Base-by-base conservation (phyloP, 2,797 vertebrate species). In the Limnodromus scolopaceus region DNA sequence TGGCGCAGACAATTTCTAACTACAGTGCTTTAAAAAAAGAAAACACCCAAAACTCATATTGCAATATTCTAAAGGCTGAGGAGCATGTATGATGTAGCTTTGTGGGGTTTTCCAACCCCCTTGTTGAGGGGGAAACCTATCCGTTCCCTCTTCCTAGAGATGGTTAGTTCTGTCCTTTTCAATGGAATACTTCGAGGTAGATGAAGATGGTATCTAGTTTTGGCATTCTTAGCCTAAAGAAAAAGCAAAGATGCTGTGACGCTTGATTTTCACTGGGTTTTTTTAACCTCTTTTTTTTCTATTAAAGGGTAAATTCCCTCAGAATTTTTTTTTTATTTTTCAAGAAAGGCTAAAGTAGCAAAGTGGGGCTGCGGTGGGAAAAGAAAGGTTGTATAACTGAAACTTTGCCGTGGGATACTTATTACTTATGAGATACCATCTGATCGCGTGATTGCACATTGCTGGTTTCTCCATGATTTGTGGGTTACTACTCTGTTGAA, bases 11-110 rank as follows among this genome's bases (percentile, higher is more conserved):
- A 58, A 90, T 25, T 79, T 84, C 51, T 64, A 92, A 54, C 24
- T 80, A 20, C 14, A 41, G 2, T 8, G 7, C 57, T 87, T 83
- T 10, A 25, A 83, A 69, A 82, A 74, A 70, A 48, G 38, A 30
- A 32, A 23, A 39, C 27, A 23, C 24, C 46, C 15, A 1, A 36
- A 92, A 69, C 9, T 86, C 19, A 10, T 49, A 45, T 8, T 51
- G 16, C 24, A 30, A 2, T 82, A 48, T 32, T 92, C 30, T 77
- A 32, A 69, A 63, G n/a, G 16, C 19, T 4, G 16, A 3, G 25
- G 12, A 63, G 7, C 2, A 0, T 27, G 8, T 25, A 2, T 45
- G 9, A 6, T 22, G 18, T 57, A 54, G 28, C 6, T 38, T 10
- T 45, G 16, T 24, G 16, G 16, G 18, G 7, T 68, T 76, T 66